Percentiles rank a stretch among this genome's conserved stretches.
Evolutionary conservation across 2,113 vertebrate genomes (phyloP).

Genomic region (Psilopogon haemacephalus): DNA sequence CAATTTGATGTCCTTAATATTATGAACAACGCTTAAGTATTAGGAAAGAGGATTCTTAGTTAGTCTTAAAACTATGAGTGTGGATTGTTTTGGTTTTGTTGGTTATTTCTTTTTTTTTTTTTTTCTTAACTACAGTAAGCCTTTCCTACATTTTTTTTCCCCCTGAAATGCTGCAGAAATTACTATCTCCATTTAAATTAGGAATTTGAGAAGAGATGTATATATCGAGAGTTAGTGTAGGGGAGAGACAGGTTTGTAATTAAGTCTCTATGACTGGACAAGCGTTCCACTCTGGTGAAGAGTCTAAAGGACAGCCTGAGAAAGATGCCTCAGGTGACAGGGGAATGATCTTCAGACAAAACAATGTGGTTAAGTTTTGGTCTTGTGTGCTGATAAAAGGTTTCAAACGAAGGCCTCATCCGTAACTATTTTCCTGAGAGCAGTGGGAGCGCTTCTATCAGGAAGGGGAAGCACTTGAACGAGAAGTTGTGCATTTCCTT

Average conservation of each 20-base stretch:
- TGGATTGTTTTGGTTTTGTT: no score
- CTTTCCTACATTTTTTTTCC: background rate
- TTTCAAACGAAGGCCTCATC: fast-evolving
- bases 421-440: fast-evolving
- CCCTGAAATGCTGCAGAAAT: background rate
- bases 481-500: background rate
- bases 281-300: background rate
- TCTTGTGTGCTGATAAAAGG: background rate
- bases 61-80: background rate
- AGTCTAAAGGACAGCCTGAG: background rate
- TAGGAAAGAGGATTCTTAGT: background rate
- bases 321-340: background rate
- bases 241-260: background rate
- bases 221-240: background rate
- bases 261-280: no score
- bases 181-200: no score
- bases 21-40: background rate
- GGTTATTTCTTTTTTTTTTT: no score
- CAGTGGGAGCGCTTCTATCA: fast-evolving
- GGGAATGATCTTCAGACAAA: no score
- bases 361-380: background rate
- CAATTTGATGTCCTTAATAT: background rate
- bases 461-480: no score
- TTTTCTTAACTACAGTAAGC: background rate
- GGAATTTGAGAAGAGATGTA: background rate